Evolutionary conservation across 1,140 invertebrate genomes (phyloP).

Genomic region (Leptinotarsa texana): DNA sequence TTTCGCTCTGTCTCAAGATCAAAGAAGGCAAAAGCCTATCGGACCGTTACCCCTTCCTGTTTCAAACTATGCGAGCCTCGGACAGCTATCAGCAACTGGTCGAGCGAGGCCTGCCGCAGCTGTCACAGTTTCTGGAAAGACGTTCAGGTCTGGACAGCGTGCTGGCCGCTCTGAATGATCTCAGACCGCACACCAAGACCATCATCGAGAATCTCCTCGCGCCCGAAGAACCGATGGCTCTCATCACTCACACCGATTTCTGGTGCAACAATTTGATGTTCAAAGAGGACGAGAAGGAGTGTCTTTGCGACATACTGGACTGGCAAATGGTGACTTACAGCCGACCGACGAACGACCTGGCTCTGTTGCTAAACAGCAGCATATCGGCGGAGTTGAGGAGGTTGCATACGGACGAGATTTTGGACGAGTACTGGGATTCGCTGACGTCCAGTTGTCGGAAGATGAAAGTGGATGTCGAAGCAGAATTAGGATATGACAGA

Average conservation of each 20-base stretch:
- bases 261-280: conserved; percentile 83
- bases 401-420: conserved; percentile 62
- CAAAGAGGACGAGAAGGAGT: conserved; percentile 54
- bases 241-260: conserved; percentile 80
- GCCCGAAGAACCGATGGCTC: conserved; percentile 68
- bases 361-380: conserved; percentile 77
- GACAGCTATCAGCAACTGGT: conserved; percentile 78
- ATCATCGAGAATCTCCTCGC: conserved; percentile 68
- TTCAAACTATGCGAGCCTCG: conserved; percentile 73
- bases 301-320: conserved; percentile 71
- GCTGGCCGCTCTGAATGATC: conserved; percentile 59
- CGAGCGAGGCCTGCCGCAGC: conserved; percentile 72
- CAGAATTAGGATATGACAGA: conserved; percentile 61
- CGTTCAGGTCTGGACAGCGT: conserved; percentile 63
- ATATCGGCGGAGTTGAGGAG: conserved; percentile 71
- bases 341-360: conserved; percentile 76
- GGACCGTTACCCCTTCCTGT: conserved; percentile 72
- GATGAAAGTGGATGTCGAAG: conserved; percentile 65
- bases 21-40: conserved; percentile 65
- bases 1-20: conserved; percentile 69
- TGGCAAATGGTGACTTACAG: conserved; percentile 86
- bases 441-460: conserved; percentile 61
- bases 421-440: conserved; percentile 71
- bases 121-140: conserved; percentile 70
- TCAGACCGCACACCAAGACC: conserved; percentile 64